phyloP scores from a whole-genome alignment of 2,113 vertebrate species.

The Phrynocephalus versicolor region DNA sequence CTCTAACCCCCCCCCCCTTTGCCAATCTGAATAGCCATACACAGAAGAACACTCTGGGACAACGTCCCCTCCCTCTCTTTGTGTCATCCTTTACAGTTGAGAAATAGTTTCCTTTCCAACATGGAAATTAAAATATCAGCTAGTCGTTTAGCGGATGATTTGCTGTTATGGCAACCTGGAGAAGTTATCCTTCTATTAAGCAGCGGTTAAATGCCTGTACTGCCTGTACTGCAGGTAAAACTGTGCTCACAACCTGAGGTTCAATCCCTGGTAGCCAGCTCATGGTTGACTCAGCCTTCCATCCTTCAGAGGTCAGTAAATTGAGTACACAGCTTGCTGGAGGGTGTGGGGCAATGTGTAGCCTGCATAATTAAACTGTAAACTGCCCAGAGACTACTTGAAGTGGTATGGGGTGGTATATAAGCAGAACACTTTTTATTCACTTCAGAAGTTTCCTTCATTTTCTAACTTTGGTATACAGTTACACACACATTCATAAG shows the following conservation, averaged over 20 bases:
- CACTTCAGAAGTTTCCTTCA: slow-evolving; percentile 15
- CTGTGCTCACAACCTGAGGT: too few relatives aligned
- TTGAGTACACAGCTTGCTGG: too few relatives aligned
- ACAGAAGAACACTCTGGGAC: slow-evolving; percentile 22
- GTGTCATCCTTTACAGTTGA: not conserved
- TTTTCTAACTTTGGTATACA: rapidly evolving
- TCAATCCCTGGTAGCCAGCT: too few relatives aligned
- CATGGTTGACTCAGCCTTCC: too few relatives aligned
- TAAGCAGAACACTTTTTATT: too few relatives aligned
- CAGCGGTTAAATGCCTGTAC: not conserved
- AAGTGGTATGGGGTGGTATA: too few relatives aligned
- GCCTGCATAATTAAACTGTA: too few relatives aligned
- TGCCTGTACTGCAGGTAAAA: too few relatives aligned
- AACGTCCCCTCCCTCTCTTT: not conserved
- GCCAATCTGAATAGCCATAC: not conserved
- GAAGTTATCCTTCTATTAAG: not conserved
- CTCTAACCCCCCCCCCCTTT: not conserved
- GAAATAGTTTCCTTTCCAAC: slow-evolving; percentile 17
- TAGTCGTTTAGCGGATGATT: not conserved
- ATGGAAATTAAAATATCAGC: not conserved
- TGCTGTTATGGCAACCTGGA: slow-evolving; percentile 19
- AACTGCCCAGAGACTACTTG: too few relatives aligned
- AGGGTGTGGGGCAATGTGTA: too few relatives aligned
- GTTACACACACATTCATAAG: not conserved
- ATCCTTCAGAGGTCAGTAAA: too few relatives aligned